Conservation (phyloP, 2,888 invertebrate species). For the Lochmaea capreae region DNA sequence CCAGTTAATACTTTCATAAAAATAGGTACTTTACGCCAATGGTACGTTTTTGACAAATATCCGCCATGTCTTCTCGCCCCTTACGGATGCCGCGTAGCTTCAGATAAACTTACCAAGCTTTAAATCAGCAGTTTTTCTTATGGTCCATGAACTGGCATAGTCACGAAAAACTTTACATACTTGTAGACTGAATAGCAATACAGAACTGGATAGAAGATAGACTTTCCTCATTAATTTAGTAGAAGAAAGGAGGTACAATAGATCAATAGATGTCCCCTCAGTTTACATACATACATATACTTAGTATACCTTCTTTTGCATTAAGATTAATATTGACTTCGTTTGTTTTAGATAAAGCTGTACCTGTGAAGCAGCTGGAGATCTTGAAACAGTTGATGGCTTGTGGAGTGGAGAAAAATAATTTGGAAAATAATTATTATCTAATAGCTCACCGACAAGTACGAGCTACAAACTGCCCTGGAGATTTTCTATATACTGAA, state of each 20-base stretch:
- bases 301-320: no score
- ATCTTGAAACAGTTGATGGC: constrained; percentile 47
- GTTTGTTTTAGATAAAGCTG: constrained; percentile 42
- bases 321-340: not conserved
- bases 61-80: no score
- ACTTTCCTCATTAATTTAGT: constrained; percentile 1
- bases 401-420: constrained; percentile 45
- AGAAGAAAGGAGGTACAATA: not conserved
- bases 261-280: not conserved
- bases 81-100: no score
- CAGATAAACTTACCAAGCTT: no score
- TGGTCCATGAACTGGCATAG: no score
- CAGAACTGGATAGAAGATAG: not conserved
- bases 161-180: not conserved
- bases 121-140: no score
- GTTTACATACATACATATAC: no score
- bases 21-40: no score
- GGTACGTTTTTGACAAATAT: no score
- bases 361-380: constrained; percentile 46
- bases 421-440: constrained; percentile 45
- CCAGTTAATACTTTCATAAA: no score
- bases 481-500: constrained; percentile 48
- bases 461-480: constrained; percentile 50
- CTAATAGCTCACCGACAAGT: constrained; percentile 54
- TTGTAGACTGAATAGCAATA: not conserved